Percentiles rank a stretch among this genome's conserved stretches.
Conservation (phyloP, 2,113 vertebrate species). For the Aepyceros melampus region DNA sequence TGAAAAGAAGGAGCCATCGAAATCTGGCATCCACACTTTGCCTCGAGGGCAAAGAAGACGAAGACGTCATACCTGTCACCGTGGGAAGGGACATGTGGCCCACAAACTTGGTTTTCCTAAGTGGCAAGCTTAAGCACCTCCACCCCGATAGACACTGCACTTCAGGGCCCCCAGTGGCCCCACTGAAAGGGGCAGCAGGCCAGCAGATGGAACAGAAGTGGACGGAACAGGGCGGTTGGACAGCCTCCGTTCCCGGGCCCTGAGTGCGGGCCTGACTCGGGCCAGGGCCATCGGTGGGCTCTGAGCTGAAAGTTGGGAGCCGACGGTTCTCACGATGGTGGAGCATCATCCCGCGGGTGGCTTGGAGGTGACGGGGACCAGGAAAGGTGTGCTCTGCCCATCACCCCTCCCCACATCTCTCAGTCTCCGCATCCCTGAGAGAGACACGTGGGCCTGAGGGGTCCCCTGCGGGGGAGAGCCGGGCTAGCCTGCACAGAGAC, state of each 20-base stretch:
- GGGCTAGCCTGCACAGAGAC: too few relatives aligned
- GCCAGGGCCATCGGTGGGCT: neutral
- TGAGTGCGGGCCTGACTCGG: accelerated
- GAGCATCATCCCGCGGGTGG: neutral
- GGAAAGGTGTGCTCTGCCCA: neutral
- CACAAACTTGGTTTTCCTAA: neutral
- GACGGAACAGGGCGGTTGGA: neutral
- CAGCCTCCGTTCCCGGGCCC: accelerated
- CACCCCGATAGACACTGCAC: too few relatives aligned
- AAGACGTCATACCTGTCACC: neutral
- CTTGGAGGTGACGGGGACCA: neutral
- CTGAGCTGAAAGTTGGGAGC: neutral
- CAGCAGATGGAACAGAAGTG: neutral
- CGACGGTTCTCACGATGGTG: neutral
- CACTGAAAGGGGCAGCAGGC: too few relatives aligned
- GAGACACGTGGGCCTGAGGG: neutral
- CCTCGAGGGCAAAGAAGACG: neutral
- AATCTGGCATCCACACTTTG: neutral
- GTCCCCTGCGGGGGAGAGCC: neutral
- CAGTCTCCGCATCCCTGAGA: neutral
- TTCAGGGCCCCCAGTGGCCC: neutral
- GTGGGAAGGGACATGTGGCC: neutral
- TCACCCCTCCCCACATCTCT: too few relatives aligned
- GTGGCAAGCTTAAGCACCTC: neutral
- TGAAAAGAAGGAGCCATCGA: neutral